A percentile compares a stretch with the other conserved stretches of the same genome.
These are phyloP conservation scores for Chloromyia formosa DNA, from an alignment of 2,888 invertebrate genomes.

Conservation along the genomic window DNA sequence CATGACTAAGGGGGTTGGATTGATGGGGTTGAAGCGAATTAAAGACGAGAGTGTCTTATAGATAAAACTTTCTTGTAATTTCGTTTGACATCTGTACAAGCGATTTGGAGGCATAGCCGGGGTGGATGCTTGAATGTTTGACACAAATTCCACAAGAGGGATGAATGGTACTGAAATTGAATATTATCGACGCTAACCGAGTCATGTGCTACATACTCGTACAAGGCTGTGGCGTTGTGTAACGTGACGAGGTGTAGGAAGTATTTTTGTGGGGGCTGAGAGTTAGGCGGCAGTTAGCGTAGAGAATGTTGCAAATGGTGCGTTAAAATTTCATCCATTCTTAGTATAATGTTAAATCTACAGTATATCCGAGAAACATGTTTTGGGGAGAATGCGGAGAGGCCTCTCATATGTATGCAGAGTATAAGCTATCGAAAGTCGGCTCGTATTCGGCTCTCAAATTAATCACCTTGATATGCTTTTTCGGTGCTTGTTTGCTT, in stretches of 20 bases:
- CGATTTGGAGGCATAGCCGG: neutral
- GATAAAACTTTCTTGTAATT: conserved; percentile 40
- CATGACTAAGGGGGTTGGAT: neutral
- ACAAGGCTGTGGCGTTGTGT: neutral
- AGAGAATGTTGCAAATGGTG: neutral
- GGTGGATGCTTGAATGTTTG: neutral
- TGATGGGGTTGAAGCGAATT: conserved; percentile 8
- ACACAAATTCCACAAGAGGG: neutral
- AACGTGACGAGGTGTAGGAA: too few species aligned
- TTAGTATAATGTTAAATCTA: neutral
- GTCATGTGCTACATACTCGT: conserved; percentile 21
- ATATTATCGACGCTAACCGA: conserved; percentile 20
- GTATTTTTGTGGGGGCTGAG: too few species aligned
- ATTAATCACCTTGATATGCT: neutral
- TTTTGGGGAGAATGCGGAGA: too few species aligned
- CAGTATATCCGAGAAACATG: too few species aligned
- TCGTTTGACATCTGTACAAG: conserved; percentile 31
- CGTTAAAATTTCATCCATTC: conserved; percentile 1
- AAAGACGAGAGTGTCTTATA: conserved; percentile 27
- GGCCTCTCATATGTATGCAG: too few species aligned
- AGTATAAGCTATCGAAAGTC: neutral
- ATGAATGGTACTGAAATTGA: conserved; percentile 5
- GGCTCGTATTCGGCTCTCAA: neutral
- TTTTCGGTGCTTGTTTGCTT: neutral
- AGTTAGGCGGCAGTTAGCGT: too few species aligned